Evolutionary conservation across 2,797 vertebrate species (phyloP), one percentile per base, ranked within the genome.

Genomic region (Falco concolor): DNA sequence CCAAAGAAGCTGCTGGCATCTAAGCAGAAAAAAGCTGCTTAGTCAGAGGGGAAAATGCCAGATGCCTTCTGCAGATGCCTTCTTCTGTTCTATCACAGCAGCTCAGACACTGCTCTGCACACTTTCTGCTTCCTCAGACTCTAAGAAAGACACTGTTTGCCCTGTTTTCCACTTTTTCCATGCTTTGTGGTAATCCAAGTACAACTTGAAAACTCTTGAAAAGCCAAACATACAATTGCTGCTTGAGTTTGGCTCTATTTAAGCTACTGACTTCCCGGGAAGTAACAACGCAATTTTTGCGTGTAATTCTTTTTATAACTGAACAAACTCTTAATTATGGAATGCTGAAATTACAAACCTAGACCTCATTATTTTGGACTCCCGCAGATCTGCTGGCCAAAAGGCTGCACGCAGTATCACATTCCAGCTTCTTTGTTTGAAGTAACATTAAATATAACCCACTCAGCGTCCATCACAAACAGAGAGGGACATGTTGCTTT

Each of bases 341-440:
- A 95, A 74, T 57, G 82, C 10, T 73, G 63, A 63, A 82, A 82
- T 80, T 87, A n/a, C 32, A 90, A 93, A 89, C 50, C 21, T 21
- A 78, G 10, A 19, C 65, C 28, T 91, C 75, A 15, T 90, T 95
- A 73, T 57, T 93, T 77, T 74, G 52, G 28, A 50, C 49, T 68
- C 77, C 88, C 8, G 20, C 53, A 83, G 74, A 45, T 95, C 45
- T 77, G 32, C 45, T 92, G 74, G 52, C 30, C 30, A 42, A 70
- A 63, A 83, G 34, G 32, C 36, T 59, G 73, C 42, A 77, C 2
- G 0, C 21, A 52, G 47, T 47, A 84, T 69, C 64, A 65, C 27
- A 87, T 87, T 95, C 65, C 89, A 94, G 27, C 22, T 42, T 90
- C 50, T 84, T 87, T 64, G 36, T 77, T 87, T 90, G 80, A 79